Base-by-base conservation (phyloP, 2,888 invertebrate genomes). In the Nephrotoma guestfalica region DNA sequence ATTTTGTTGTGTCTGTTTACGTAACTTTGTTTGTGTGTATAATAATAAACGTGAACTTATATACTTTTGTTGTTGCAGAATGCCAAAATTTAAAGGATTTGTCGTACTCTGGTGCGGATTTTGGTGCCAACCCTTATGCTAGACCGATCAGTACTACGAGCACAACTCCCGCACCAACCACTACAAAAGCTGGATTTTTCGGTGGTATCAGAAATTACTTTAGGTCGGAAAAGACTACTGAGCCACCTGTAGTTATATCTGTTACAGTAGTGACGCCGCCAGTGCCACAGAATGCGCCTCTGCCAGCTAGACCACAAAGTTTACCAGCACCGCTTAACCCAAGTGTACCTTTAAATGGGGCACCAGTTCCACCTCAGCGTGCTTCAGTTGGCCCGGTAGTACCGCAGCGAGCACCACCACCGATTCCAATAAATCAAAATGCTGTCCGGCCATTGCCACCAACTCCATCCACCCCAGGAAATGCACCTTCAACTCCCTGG, bases 191-290 rank as follows among this genome's bases (percentile, higher is more conserved):
- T 1, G 87, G 87, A 86, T 91, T 90, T 89, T 90, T 91, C 86
- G 89, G 90, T 40, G 90, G 91, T 45, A 88, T 91, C 43, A 90
- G 90, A 86, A 90, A 89, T 87, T 89, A 89, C 86, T 91, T 91
- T 87, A 88, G 89, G 85, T 87, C 89, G 57, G 88, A 88, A 83
- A 88, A 88, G 2, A 57, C 43, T 2, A 88, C 89, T 0, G 87
- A 88, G 41, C 47, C 83, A 42, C 86, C 86, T 42, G 57, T 89
- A n/a, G 84, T 90, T 83, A 89, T 90, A 1, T 89, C 90, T 0
- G 85, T 89, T 86, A 88, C 88, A 84, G 30, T 47, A 11, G 15
- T 43, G n/a, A 7, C 85, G 11, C 42, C 85, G 2, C 45, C 85
- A 18, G 42, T 18, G 15, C 42, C 85, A 11, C 42, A 43, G 3